phyloP scores from a whole-genome alignment of 1,140 invertebrate genomes.

The Tetranychus cinnabarinus region DNA sequence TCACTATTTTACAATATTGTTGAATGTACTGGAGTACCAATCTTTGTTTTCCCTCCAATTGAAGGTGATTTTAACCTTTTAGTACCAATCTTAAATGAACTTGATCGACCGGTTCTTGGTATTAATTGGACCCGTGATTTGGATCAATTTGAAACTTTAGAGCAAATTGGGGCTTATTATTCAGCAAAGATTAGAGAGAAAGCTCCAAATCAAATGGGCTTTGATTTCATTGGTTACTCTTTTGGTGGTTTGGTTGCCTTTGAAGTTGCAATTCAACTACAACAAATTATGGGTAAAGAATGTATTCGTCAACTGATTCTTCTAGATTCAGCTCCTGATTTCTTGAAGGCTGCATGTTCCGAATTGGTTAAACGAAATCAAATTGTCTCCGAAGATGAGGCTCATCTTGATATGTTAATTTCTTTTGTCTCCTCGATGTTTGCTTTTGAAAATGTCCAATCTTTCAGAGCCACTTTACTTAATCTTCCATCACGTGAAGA shows the following conservation, averaged over 20 bases:
- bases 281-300: constrained; percentile 27
- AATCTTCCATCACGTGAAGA: constrained; percentile 19
- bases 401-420: constrained; percentile 43
- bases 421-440: constrained; percentile 38
- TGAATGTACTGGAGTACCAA: not conserved
- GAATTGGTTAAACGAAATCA: constrained; percentile 15
- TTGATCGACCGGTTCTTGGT: constrained; percentile 3
- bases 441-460: constrained; percentile 51
- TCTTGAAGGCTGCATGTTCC: constrained; percentile 1
- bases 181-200: not conserved
- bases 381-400: constrained; percentile 20
- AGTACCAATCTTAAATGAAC: not conserved
- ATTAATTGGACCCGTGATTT: constrained; percentile 5
- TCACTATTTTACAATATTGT: constrained; percentile 24
- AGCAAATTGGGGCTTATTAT: not conserved
- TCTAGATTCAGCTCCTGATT: constrained; percentile 60
- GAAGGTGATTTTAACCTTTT: constrained; percentile 1
- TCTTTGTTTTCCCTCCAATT: constrained; percentile 5
- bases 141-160: not conserved
- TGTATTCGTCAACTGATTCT: constrained; percentile 30
- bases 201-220: constrained; percentile 18
- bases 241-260: constrained; percentile 75
- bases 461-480: constrained; percentile 32
- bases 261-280: constrained; percentile 67
- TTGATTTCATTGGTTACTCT: constrained; percentile 71